Percentiles rank a stretch among this genome's conserved stretches.
phyloP scores from a whole-genome alignment of 2,797 vertebrate genomes.

The Chromobotia macracanthus region DNA sequence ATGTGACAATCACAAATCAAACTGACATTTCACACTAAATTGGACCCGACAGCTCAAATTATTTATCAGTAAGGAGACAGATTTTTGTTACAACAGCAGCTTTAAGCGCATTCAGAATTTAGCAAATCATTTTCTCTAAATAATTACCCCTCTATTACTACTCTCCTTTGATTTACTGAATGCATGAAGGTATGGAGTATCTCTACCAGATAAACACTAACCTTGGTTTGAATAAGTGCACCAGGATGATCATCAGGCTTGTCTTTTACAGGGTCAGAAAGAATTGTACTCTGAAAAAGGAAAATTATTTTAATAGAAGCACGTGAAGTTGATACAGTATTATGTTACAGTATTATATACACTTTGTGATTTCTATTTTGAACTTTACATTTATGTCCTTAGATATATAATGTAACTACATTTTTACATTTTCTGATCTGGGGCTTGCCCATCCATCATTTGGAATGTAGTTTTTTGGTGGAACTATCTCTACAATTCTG shows the following conservation, averaged over 20 bases:
- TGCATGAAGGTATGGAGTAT: not conserved
- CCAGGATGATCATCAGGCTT: slow-evolving; percentile 17
- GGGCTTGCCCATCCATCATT: too few relatives aligned
- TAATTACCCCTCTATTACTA: too few relatives aligned
- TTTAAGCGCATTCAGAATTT: not conserved
- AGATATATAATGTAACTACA: not conserved
- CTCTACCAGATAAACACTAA: not conserved
- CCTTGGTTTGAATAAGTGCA: slow-evolving; percentile 59
- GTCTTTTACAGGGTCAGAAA: slow-evolving; percentile 40
- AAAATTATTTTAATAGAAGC: not conserved
- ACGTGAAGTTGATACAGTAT: not conserved
- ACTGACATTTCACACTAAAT: too few relatives aligned
- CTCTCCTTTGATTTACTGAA: too few relatives aligned
- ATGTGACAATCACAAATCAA: too few relatives aligned
- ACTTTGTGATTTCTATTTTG: too few relatives aligned
- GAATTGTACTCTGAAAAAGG: slow-evolving; percentile 30
- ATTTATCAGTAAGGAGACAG: too few relatives aligned
- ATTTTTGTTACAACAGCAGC: too few relatives aligned
- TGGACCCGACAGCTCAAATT: too few relatives aligned
- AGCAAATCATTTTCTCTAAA: not conserved
- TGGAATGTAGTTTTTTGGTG: too few relatives aligned
- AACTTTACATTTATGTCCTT: not conserved
- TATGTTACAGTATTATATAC: too few relatives aligned
- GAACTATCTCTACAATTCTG: too few relatives aligned
- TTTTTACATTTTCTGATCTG: not conserved